Evolutionary conservation across 2,797 vertebrate species (phyloP).

Genomic region (Spheniscus humboldti): DNA sequence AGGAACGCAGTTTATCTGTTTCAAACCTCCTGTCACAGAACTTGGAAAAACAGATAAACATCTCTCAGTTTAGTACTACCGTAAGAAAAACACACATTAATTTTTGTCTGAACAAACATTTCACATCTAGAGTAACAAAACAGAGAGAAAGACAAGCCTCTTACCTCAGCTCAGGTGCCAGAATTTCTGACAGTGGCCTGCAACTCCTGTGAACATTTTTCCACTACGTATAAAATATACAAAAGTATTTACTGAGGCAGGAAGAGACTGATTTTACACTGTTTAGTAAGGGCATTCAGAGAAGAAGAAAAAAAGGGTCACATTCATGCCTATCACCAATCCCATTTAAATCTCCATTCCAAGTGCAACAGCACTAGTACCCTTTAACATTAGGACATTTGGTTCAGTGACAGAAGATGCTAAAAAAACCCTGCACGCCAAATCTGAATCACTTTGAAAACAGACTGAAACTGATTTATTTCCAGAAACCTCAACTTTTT

Average conservation of each 20-base stretch:
- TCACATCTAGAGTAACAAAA: not conserved
- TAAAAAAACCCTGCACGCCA: accelerated
- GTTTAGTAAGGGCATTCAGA: not conserved
- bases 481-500: not conserved
- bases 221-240: not conserved
- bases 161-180: not conserved
- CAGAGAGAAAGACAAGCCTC: not conserved
- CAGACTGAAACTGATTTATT: not conserved
- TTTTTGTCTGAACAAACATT: not conserved
- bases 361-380: not conserved
- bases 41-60: not conserved
- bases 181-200: accelerated
- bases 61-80: not conserved
- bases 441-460: not conserved
- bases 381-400: not conserved
- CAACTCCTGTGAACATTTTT: not conserved
- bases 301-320: not conserved
- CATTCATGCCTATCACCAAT: not conserved
- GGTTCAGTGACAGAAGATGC: not conserved
- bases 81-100: not conserved
- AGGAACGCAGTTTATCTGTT: not conserved
- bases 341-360: not conserved
- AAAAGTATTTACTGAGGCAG: not conserved
- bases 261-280: not conserved
- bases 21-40: not conserved